phyloP scores from a whole-genome alignment of 2,888 invertebrate species.

The Cataglyphis cursor region DNA sequence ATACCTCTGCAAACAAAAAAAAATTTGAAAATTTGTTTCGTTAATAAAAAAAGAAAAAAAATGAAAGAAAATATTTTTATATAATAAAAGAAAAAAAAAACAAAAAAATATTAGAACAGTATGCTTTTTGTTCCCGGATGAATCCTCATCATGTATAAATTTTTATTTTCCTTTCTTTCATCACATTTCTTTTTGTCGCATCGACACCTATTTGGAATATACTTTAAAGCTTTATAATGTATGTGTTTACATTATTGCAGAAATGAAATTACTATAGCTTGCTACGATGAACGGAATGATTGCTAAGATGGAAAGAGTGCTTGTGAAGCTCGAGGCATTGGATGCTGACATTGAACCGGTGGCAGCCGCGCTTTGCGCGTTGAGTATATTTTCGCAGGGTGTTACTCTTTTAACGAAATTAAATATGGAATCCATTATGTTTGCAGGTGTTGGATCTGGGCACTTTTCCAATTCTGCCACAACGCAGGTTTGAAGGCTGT shows the following conservation, averaged over 20 bases:
- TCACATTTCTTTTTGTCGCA: background rate
- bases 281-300: background rate
- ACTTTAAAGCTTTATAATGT: conserved; percentile 5
- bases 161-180: too few relatives aligned
- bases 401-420: conserved; percentile 91
- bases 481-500: conserved; percentile 88
- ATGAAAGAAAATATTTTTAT: background rate
- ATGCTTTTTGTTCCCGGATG: background rate
- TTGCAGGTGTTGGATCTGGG: conserved; percentile 92
- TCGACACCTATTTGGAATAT: background rate
- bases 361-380: conserved; percentile 27
- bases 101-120: background rate
- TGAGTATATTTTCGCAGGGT: conserved; percentile 87
- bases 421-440: conserved; percentile 93
- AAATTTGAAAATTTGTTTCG: background rate
- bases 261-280: conserved; percentile 19
- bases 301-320: background rate
- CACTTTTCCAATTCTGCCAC: conserved; percentile 90
- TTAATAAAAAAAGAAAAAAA: background rate
- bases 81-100: background rate
- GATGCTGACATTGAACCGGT: background rate
- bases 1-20: background rate
- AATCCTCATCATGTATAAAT: background rate
- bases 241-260: conserved; percentile 10
- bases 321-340: background rate